Evolutionary conservation across 2,888 invertebrate species (phyloP), one percentile per base, ranked within the genome.

Genomic region (Lasioglossum calceatum): DNA sequence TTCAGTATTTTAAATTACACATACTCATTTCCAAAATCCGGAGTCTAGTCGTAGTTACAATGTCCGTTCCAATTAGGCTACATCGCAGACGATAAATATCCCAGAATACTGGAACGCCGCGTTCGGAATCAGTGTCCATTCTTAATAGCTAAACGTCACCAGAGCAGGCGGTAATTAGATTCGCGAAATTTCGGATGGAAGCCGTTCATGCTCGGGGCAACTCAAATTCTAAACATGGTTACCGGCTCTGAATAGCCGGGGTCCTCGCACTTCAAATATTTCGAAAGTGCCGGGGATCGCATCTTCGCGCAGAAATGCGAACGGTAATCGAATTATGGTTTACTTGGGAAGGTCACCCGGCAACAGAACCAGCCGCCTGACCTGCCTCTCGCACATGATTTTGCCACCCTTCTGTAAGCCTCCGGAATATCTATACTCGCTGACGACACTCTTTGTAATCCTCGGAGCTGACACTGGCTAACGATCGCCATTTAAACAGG

Each of bases 371-470:
- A 77, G 16, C 44, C 64, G 67, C 81, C 72, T 76, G 76, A 74
- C 70, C 84, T 50, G 47, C 58, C n/a, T 27, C 77, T 74, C 79
- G 61, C 61, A n/a, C 67, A 73, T 77, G 67, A 84, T 87, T 77
- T 61, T 70, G 36, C 67, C 42, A 39, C 27, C 77, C 71, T 27
- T 27, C 74, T 75, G 27, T 54, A 32, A 19, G 58, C 70, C 64
- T 10, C 42, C 39, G 67, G 67, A 84, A 88, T 86, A 79, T 79
- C 86, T 81, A 1, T 23, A 70, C 50, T 47, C 76, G 79, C 61
- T 78, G 81, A 84, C 87, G 87, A 81, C 74, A 79, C 42, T 87
- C 70, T 84, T 84, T 79, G 81, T 54, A 77, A 84, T 84, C 81
- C 75, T 84, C 70, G 67, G 44, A 27, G 47, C 79, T 58, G 42